These are phyloP conservation scores for Kuschelorhynchus macadamiae DNA, from an alignment of 2,888 invertebrate species.

Conservation along the genomic window DNA sequence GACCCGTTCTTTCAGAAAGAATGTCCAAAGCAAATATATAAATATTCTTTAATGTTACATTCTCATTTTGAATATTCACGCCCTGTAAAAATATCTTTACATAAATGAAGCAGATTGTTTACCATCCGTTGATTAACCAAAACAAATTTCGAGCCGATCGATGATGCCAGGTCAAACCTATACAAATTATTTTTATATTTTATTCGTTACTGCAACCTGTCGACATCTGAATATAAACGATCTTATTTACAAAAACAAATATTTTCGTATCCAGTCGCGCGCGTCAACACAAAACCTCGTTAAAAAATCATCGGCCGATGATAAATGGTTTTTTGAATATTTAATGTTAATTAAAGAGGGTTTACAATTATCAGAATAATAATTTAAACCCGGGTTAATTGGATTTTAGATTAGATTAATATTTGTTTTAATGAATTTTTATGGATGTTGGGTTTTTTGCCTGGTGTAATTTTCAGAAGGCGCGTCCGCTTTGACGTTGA, in stretches of 20 bases:
- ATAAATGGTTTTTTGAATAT: constrained; percentile 40
- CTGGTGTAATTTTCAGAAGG: constrained; percentile 28
- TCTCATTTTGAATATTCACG: not conserved
- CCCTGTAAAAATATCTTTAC: constrained; percentile 9
- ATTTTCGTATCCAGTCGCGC: constrained; percentile 37
- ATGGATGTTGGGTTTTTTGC: constrained; percentile 16
- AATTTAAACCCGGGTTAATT: constrained; percentile 37
- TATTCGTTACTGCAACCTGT: constrained; percentile 35
- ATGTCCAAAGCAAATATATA: too few relatives aligned
- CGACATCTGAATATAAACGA: constrained; percentile 45
- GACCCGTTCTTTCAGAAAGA: too few relatives aligned
- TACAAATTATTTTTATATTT: constrained; percentile 43
- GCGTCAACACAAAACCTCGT: constrained; percentile 38
- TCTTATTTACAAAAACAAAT: constrained; percentile 47
- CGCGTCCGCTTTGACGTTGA: constrained; percentile 27
- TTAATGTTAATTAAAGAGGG: constrained; percentile 42
- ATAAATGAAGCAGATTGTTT: constrained; percentile 3
- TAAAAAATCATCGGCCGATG: constrained; percentile 46
- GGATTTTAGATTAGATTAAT: constrained; percentile 44
- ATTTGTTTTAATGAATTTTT: constrained; percentile 46
- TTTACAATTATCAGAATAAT: constrained; percentile 47
- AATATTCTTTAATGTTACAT: too few relatives aligned
- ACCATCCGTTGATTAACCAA: constrained; percentile 31
- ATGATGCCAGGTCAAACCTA: constrained; percentile 16
- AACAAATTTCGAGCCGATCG: constrained; percentile 22